Evolutionary conservation across 2,888 invertebrate species (phyloP).

Genomic region (Lasius platythorax): DNA sequence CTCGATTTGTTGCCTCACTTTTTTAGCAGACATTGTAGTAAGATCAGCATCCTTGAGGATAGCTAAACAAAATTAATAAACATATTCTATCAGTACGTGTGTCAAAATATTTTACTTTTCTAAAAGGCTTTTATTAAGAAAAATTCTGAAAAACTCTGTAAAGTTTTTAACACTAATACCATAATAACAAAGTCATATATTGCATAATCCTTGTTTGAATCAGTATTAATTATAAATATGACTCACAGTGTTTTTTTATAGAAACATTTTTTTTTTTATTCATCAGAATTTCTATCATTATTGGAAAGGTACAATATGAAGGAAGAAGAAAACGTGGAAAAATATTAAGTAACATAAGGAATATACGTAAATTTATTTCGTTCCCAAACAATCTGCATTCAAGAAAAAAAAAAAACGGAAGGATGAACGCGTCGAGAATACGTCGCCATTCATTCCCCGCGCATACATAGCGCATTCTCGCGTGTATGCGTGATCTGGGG

Average conservation of each 20-base stretch:
- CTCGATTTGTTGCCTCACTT: constrained; percentile 95
- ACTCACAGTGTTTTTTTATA: background rate
- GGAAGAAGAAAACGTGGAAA: background rate
- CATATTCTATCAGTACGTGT: background rate
- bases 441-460: background rate
- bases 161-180: background rate
- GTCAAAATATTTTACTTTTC: background rate
- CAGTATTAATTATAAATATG: background rate
- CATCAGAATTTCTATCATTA: background rate
- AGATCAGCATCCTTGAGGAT: constrained; percentile 96
- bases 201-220: background rate
- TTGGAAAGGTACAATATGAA: background rate
- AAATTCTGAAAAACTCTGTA: background rate
- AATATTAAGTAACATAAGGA: no score
- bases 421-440: background rate
- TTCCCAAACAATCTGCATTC: background rate
- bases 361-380: no score
- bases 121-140: background rate
- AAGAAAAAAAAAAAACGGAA: background rate
- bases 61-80: constrained; percentile 86
- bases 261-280: background rate
- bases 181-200: background rate
- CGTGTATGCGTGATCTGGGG: constrained; percentile 23
- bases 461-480: background rate
- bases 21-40: constrained; percentile 94